Evolutionary conservation across 2,888 invertebrate species (phyloP), one percentile per base, ranked within the genome.

Genomic region (Limulus polyphemus): DNA sequence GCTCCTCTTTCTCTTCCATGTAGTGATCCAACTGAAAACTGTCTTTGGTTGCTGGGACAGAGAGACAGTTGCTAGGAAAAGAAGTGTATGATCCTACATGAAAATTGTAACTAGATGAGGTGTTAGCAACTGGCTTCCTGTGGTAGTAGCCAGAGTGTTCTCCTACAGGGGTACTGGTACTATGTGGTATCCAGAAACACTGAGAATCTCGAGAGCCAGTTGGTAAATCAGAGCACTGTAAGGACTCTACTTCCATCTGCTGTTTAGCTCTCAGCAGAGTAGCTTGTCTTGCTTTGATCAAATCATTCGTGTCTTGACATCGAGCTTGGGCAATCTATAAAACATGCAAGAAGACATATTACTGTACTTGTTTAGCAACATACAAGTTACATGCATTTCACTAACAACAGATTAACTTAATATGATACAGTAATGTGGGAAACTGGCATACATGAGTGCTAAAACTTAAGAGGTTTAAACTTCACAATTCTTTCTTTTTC

Each of bases 251-350:
- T 16, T 54, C 54, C 32, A 17, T 54, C 12, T 11, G 54, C 3
- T 54, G 9, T 11, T 54, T 11, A 47, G 71, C 72, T 62, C 70
- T 71, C 58, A 69, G 58, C 14, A 73, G 68, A 32, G 69, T 68
- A 48, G 71, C 74, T 58, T 73, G 72, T 14, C 75, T 73, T 11
- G 70, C 69, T 58, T 71, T 71, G 47, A 77, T 71, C 60, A 76
- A 72, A 50, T 75, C 74, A 62, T 76, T 73, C 5, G 79, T 79
- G 71, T 80, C 80, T 67, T 77, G 75, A 68, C 78, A 80, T 48
- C 79, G 73, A 48, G 76, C 72, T 65, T 77, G 77, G 32, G 79
- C 79, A 61, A 78, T 32, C 32, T 32, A 32, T 32, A 32, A 32
- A 3, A 32, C 32, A 32, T 5, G 32, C 5, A 32, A 32, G 32